phyloP scores from a whole-genome alignment of 2,113 vertebrate species.

The Rhineura floridana region DNA sequence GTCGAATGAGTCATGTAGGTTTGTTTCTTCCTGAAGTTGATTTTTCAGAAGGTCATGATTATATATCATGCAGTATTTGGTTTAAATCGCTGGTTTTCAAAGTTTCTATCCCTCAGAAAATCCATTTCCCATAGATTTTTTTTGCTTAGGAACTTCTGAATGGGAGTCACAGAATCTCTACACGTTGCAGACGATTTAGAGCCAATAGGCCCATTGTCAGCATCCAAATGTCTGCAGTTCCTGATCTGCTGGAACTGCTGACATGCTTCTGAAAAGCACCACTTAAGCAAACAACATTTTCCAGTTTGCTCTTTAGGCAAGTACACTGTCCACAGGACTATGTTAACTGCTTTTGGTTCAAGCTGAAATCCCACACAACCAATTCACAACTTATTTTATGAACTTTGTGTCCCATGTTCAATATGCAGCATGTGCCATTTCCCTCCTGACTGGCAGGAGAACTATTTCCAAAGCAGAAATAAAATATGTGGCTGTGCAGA shows the following conservation, averaged over 20 bases:
- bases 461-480: constrained; percentile 27
- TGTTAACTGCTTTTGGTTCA: neutral
- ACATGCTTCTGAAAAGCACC: neutral
- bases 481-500: constrained; percentile 35
- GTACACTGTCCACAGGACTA: neutral
- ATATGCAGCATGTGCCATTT: neutral
- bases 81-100: neutral
- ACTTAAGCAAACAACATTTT: constrained; percentile 17
- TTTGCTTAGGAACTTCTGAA: neutral
- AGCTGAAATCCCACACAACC: neutral
- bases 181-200: neutral
- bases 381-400: neutral
- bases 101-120: neutral
- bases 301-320: constrained; percentile 17
- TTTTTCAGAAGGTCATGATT: neutral
- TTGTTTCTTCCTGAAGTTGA: neutral
- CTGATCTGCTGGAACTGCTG: neutral
- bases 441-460: constrained; percentile 17
- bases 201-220: neutral
- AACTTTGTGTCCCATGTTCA: neutral
- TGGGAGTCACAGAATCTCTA: neutral
- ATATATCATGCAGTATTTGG: neutral
- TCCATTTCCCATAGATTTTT: neutral
- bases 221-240: too few relatives aligned
- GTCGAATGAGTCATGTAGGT: neutral